These are phyloP conservation scores for Portevinia maculata DNA, from an alignment of 2,888 invertebrate genomes.

Conservation along the genomic window DNA sequence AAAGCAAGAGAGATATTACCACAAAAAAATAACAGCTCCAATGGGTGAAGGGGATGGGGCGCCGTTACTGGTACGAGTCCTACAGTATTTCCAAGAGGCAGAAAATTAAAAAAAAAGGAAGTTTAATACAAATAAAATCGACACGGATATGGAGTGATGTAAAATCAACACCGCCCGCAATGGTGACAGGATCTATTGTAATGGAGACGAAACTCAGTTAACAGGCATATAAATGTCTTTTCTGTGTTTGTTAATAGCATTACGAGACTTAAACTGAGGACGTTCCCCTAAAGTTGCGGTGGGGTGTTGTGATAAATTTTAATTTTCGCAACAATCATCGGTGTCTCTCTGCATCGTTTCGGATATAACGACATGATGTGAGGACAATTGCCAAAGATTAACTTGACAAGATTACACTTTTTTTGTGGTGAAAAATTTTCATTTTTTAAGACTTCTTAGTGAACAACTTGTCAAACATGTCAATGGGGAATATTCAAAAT, in stretches of 20 bases:
- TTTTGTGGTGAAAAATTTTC: not conserved
- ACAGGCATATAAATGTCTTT: conserved; percentile 32
- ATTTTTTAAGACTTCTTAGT: not conserved
- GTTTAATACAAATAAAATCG: conserved; percentile 41
- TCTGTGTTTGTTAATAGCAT: conserved; percentile 46
- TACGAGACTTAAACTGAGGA: conserved; percentile 10
- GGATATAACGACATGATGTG: not conserved
- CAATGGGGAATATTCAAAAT: no score
- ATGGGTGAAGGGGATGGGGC: conserved; percentile 3
- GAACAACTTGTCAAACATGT: not conserved
- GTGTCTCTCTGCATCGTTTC: not conserved
- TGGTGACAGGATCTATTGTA: conserved; percentile 1
- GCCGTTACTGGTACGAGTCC: not conserved
- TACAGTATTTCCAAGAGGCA: conserved; percentile 5
- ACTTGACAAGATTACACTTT: conserved; percentile 1
- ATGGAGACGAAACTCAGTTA: conserved; percentile 24
- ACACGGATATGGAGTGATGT: conserved; percentile 6
- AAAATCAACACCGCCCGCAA: conserved; percentile 7
- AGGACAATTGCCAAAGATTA: conserved; percentile 5
- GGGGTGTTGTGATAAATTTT: conserved; percentile 8
- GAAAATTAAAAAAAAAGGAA: conserved; percentile 11
- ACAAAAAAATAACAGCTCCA: conserved; percentile 34
- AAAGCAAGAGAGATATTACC: conserved; percentile 41
- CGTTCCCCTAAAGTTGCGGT: not conserved
- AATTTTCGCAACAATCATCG: not conserved